Conservation (phyloP, 2,888 invertebrate genomes). For the Plemyria rubiginata region DNA sequence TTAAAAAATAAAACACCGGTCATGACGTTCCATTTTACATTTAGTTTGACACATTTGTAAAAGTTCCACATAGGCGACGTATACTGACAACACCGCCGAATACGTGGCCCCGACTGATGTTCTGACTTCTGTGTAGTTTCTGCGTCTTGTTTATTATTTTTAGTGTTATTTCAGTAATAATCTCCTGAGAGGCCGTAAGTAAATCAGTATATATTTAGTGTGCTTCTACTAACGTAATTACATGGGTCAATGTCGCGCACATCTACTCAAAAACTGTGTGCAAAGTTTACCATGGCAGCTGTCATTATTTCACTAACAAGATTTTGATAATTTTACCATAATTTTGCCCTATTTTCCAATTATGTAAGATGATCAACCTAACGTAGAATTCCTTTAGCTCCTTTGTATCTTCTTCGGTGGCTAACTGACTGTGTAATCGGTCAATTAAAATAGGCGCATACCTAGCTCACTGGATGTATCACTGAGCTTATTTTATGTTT, state of each 20-base stretch:
- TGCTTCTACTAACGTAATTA: slow-evolving; percentile 36
- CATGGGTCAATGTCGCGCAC: slow-evolving; percentile 30
- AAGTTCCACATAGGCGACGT: slow-evolving; percentile 83
- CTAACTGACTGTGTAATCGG: slow-evolving; percentile 11
- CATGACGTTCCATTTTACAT: slow-evolving; percentile 56
- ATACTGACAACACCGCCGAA: slow-evolving; percentile 77
- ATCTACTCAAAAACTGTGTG: slow-evolving; percentile 45
- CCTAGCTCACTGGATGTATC: slow-evolving; percentile 16
- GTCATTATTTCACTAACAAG: slow-evolving; percentile 44
- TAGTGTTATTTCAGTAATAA: slow-evolving; percentile 65
- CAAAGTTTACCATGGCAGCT: slow-evolving; percentile 41
- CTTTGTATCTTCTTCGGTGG: slow-evolving; percentile 3
- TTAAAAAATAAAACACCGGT: not conserved
- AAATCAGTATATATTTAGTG: slow-evolving; percentile 42
- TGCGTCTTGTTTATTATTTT: slow-evolving; percentile 80
- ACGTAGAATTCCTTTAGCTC: not conserved
- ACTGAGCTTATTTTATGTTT: slow-evolving; percentile 11
- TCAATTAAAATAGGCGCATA: slow-evolving; percentile 15
- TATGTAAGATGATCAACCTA: slow-evolving; percentile 38
- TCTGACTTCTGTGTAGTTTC: slow-evolving; percentile 66
- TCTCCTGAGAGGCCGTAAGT: slow-evolving; percentile 71
- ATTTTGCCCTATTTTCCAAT: slow-evolving; percentile 38
- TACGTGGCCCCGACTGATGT: slow-evolving; percentile 78
- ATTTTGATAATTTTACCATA: slow-evolving; percentile 49
- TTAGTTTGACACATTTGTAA: slow-evolving; percentile 54